Conservation (phyloP, 2,797 vertebrate genomes). For the Etheostoma nigrum region DNA sequence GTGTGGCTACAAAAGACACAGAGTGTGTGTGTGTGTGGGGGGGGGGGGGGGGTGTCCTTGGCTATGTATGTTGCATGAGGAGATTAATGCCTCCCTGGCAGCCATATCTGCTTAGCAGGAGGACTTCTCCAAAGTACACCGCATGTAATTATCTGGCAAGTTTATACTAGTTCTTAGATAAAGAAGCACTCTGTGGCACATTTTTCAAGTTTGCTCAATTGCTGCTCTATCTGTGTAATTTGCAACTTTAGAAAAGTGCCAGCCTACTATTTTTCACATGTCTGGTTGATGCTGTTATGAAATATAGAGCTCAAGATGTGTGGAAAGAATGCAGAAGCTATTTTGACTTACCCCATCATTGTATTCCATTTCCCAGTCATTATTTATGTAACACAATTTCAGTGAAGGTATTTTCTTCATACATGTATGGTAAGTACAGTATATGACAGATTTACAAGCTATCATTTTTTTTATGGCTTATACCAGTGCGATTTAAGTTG, state of each 20-base stretch:
- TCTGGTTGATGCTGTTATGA: constrained; percentile 27
- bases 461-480: constrained; percentile 24
- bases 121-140: constrained; percentile 73
- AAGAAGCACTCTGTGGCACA: constrained; percentile 60
- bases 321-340: constrained; percentile 30
- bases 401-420: not conserved
- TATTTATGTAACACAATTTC: not conserved
- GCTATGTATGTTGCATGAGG: constrained; percentile 72
- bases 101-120: constrained; percentile 79
- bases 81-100: constrained; percentile 83
- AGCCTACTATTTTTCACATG: constrained; percentile 25
- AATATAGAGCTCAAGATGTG: constrained; percentile 14
- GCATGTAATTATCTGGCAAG: constrained; percentile 76
- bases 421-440: not conserved
- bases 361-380: not conserved
- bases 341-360: constrained; percentile 4
- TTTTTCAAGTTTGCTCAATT: constrained; percentile 54
- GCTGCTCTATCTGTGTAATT: constrained; percentile 52
- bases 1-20: constrained; percentile 33
- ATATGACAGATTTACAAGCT: constrained; percentile 12
- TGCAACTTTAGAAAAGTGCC: constrained; percentile 43
- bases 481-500: constrained; percentile 47
- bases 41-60: constrained; percentile 71
- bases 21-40: constrained; percentile 10
- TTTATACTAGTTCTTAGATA: constrained; percentile 73